Percentiles rank a stretch among this genome's conserved stretches.
Conservation (phyloP, 2,888 invertebrate species). For the Cylloceria caligata region DNA sequence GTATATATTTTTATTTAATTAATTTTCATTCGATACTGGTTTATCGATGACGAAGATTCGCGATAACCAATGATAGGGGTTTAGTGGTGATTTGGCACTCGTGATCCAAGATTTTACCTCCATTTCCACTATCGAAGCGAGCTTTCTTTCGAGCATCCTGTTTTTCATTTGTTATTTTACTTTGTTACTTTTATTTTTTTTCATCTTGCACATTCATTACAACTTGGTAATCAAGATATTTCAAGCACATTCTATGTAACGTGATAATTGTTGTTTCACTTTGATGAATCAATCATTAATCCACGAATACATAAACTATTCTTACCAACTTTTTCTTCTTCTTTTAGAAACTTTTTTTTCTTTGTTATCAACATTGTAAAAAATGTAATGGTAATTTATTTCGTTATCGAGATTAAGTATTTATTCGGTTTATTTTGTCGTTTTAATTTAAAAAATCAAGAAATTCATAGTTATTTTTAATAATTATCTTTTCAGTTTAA, state of each 20-base stretch:
- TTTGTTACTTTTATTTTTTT: conserved; percentile 1
- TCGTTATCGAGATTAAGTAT: conserved; percentile 11
- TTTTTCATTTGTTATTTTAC: conserved; percentile 20
- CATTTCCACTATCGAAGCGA: neutral
- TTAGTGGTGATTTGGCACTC: conserved; percentile 8
- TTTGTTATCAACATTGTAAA: conserved; percentile 60
- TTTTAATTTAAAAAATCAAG: conserved; percentile 13
- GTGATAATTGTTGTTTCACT: neutral
- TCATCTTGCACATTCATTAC: neutral
- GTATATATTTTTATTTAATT: neutral
- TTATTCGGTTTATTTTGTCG: conserved; percentile 34
- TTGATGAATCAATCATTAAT: neutral
- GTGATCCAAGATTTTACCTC: neutral
- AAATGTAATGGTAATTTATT: conserved; percentile 71
- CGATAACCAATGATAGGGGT: neutral
- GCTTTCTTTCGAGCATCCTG: neutral
- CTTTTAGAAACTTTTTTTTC: neutral
- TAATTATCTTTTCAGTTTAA: conserved; percentile 27
- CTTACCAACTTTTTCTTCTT: neutral
- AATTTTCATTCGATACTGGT: conserved; percentile 2
- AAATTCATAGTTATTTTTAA: conserved; percentile 15
- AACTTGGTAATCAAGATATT: neutral
- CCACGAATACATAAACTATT: conserved; percentile 9
- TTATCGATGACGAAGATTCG: neutral
- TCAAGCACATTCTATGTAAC: neutral